Conservation (phyloP, 2,113 vertebrate species). For the Danio rerio region DNA sequence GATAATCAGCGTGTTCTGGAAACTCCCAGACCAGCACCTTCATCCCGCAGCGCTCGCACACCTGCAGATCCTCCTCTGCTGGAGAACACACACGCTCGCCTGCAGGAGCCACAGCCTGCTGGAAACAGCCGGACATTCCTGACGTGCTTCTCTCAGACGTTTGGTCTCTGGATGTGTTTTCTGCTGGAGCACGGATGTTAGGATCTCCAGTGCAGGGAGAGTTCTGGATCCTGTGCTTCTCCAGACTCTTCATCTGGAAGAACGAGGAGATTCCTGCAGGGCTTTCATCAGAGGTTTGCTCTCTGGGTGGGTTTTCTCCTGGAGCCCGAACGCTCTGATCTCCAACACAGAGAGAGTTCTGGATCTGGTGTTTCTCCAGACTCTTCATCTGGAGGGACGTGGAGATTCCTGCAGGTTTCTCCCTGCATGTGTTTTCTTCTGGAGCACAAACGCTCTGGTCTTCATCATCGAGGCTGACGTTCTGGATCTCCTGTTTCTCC, state of each 20-base stretch:
- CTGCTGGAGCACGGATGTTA: neutral
- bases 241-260: slow-evolving; percentile 69
- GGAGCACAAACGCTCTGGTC: neutral
- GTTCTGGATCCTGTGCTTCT: slow-evolving; percentile 42
- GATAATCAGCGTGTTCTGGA: slow-evolving; percentile 92
- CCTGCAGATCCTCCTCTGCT: slow-evolving; percentile 74
- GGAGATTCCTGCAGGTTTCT: no score
- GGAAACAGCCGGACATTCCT: no score
- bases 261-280: slow-evolving; percentile 66
- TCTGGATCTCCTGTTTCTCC: neutral
- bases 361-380: no score
- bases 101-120: no score
- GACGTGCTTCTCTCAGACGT: no score
- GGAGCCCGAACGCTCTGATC: no score
- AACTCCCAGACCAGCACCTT: slow-evolving; percentile 87
- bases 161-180: neutral
- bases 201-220: no score
- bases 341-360: no score
- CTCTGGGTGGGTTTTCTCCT: neutral
- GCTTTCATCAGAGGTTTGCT: slow-evolving; percentile 20
- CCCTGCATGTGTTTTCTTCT: no score
- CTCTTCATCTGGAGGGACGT: no score
- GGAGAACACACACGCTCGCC: no score
- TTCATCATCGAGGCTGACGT: neutral
- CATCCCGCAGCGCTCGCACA: slow-evolving; percentile 86